Evolutionary conservation across 2,888 invertebrate genomes (phyloP), one percentile per base, ranked within the genome.

Genomic region (Zele albiditarsus): DNA sequence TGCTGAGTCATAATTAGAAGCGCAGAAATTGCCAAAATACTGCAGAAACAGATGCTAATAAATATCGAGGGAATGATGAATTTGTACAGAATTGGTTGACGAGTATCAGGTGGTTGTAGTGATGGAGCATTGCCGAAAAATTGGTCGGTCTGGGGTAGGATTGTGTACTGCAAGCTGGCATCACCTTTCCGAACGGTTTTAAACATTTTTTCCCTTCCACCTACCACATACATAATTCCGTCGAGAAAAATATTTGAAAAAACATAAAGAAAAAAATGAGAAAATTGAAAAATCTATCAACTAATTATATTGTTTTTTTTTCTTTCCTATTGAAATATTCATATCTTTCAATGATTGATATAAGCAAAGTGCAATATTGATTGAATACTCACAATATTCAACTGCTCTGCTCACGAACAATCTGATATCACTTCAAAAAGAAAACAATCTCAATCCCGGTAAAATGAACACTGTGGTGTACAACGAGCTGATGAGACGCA

Each of bases 151-250:
- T 94, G 94, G 76, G 94, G 94, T 79, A 94, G 91, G 83, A 94
- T 94, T 82, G 94, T 94, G 89, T 94, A 94, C 86, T 94, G 94
- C 83, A 94, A 91, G 86, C 94, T 93, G 84, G 94, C 93, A 88
- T 94, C 94, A 78, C 94, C 94, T 88, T 94, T 94, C 79, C 94
- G 90, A 87, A 94, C 94, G 82, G 94, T 94, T 90, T 94, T 94
- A 90, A 94, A 94, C 94, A 94, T 94, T 84, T 85, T 90, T 57
- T 63, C 8, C 2, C 31, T 38, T 2, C 38, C 10, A 10, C 46
- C 49, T 71, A 38, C 14, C 16, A 46, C 16, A 72, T 33, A 65
- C 33, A 53, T 1, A 38, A 65, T 49, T 10, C 5, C 5, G 3
- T 63, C n/a, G 23, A 38, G 10, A 38, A 20, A 63, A 42, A 58